A percentile compares a stretch with the other conserved stretches of the same genome.
These are phyloP conservation scores for Ditylenchus weischeri DNA, from an alignment of 2,888 invertebrate genomes.

Conservation along the genomic window DNA sequence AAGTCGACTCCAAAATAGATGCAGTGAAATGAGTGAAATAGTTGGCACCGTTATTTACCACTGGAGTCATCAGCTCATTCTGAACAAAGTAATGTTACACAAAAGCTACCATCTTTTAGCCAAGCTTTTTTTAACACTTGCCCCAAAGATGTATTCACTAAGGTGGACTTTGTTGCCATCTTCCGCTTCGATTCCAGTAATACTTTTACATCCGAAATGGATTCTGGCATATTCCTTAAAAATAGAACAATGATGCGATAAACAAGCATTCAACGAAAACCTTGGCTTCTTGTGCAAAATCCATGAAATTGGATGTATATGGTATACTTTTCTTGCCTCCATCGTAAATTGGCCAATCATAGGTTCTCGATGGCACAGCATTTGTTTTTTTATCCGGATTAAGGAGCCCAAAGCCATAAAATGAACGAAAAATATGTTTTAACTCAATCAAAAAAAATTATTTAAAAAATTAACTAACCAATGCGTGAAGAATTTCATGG, in stretches of 20 bases:
- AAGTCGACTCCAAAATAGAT: slow-evolving; percentile 44
- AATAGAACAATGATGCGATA: background rate
- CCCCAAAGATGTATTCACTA: slow-evolving; percentile 48
- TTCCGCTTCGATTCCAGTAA: slow-evolving; percentile 42
- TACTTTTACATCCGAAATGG: slow-evolving; percentile 37
- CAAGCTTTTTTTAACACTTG: slow-evolving; percentile 18
- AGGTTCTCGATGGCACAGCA: background rate
- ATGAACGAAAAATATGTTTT: background rate
- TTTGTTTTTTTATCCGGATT: slow-evolving; percentile 14
- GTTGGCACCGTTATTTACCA: slow-evolving; percentile 34
- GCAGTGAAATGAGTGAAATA: slow-evolving; percentile 45
- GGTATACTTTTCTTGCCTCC: background rate
- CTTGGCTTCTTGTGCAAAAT: slow-evolving; percentile 26
- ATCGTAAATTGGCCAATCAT: slow-evolving; percentile 9
- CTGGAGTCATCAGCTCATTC: slow-evolving; percentile 51
- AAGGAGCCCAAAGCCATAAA: slow-evolving; percentile 37
- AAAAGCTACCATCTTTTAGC: background rate
- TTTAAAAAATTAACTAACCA: slow-evolving; percentile 14
- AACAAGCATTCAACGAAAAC: slow-evolving; percentile 13
- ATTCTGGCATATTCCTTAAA: slow-evolving; percentile 8
- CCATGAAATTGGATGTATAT: slow-evolving; percentile 25
- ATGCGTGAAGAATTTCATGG: slow-evolving; percentile 46
- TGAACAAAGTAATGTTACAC: slow-evolving; percentile 21
- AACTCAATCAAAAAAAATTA: background rate
- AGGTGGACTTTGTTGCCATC: slow-evolving; percentile 40